Conservation (phyloP, 2,113 vertebrate genomes). For the Thryonomys swinderianus region DNA sequence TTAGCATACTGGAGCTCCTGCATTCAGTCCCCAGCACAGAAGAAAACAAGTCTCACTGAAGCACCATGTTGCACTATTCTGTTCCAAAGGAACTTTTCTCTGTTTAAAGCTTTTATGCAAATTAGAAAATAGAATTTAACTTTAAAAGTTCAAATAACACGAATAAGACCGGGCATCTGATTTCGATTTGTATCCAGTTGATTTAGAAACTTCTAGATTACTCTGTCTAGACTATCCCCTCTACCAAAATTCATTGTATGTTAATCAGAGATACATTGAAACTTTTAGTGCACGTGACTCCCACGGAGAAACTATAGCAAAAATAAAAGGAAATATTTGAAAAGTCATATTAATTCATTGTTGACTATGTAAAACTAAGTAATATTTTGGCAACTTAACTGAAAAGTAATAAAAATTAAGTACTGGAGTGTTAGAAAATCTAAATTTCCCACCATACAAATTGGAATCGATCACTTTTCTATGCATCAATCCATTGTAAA, state of each 20-base stretch:
- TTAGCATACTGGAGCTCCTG: not conserved
- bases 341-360: constrained; percentile 48
- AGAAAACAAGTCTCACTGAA: not conserved
- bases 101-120: constrained; percentile 49
- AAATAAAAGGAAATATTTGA: not conserved
- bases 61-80: not conserved
- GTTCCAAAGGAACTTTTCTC: constrained; percentile 8
- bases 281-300: not conserved
- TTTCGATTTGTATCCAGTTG: constrained; percentile 31
- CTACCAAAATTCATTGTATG: not conserved
- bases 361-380: constrained; percentile 39
- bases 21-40: not conserved
- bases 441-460: not conserved
- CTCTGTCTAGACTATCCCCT: not conserved
- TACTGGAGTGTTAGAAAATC: not conserved
- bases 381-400: constrained; percentile 60
- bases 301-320: not conserved
- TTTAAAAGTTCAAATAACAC: constrained; percentile 46
- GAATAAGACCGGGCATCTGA: not conserved
- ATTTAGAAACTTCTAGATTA: constrained; percentile 4
- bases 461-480: not conserved
- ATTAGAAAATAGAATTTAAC: constrained; percentile 34
- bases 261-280: constrained; percentile 45
- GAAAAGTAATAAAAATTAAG: constrained; percentile 56
- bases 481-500: not conserved